phyloP scores from a whole-genome alignment of 2,113 vertebrate species.

The Melanerpes formicivorus region DNA sequence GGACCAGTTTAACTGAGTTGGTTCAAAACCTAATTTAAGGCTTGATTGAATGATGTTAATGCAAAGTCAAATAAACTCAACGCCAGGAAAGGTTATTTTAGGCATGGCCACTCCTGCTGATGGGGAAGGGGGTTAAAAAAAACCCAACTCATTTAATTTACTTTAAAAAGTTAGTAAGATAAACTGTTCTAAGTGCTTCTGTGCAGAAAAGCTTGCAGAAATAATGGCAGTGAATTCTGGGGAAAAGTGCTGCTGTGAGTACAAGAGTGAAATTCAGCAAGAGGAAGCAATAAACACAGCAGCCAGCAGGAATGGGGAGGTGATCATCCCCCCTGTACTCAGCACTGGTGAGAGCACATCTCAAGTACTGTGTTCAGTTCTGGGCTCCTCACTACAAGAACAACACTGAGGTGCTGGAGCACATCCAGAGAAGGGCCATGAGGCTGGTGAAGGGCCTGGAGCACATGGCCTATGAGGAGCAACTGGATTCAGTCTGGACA shows the following conservation, averaged over 20 bases:
- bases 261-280: not conserved
- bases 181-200: conserved; percentile 50
- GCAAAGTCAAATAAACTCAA: conserved; percentile 32
- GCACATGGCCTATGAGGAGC: too few species aligned
- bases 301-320: too few species aligned
- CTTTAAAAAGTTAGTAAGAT: conserved; percentile 32
- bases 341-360: too few species aligned
- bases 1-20: not conserved
- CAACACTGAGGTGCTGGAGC: too few species aligned
- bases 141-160: conserved; percentile 31
- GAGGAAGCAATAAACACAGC: not conserved
- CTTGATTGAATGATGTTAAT: conserved; percentile 47
- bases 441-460: too few species aligned
- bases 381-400: too few species aligned
- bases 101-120: not conserved
- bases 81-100: conserved; percentile 37
- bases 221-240: not conserved
- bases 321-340: too few species aligned
- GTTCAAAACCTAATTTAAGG: conserved; percentile 45
- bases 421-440: too few species aligned
- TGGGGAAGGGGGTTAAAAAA: not conserved
- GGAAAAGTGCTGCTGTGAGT: not conserved
- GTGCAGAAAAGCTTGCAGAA: not conserved
- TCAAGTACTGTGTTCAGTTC: too few species aligned
- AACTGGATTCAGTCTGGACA: too few species aligned